Evolutionary conservation across 2,113 vertebrate species (phyloP), one percentile per base, ranked within the genome.

Genomic region (zebrafish (Danio rerio)): DNA sequence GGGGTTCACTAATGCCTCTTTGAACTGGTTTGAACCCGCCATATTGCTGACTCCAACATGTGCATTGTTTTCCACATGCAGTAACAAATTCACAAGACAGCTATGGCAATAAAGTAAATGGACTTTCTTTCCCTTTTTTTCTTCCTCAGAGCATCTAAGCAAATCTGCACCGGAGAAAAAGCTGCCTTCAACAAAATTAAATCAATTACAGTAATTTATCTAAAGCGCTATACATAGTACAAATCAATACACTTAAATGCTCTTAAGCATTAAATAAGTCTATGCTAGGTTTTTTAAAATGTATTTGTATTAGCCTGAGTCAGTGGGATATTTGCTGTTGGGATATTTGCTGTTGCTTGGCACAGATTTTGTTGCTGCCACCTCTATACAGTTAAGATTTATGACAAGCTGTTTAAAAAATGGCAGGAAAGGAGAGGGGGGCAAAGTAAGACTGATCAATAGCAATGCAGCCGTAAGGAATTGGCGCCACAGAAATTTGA

Each of bases 21-120:
- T 72, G 49, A 81, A 70, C 50, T 0, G 10, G 16, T 66, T 59
- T 77, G 12, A 13, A 77, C 49, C 40, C 9, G 10, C 52, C 42
- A 66, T 74, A 55, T 47, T 65, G 5, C 50, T 61, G 52, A 69
- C 13, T 68, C 81, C 47, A 78, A 79, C 43, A 20, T 40, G 9
- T 5, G 55, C 21, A 73, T 12, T 78, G 50, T 12, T 31, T 58
- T 56, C 13, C 47, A 58, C 69, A 65, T 79, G 31, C 12, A 1
- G 65, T 77, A 71, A 61, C 47, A 50, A 15, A 45, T 31, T 9
- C 7, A 77, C 65, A 59, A 49, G 47, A 50, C 15, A 56, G 56
- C 31, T 31, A 52, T 9, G 9, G 15, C 20, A 52, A 18, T 80
- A 70, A 80, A 58, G 63, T 45, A 50, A 53, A 69, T 58, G 12